Percentiles rank a stretch among this genome's conserved stretches.
Evolutionary conservation across 2,888 invertebrate species (phyloP).

Genomic region (Allophyes oxyacanthae): DNA sequence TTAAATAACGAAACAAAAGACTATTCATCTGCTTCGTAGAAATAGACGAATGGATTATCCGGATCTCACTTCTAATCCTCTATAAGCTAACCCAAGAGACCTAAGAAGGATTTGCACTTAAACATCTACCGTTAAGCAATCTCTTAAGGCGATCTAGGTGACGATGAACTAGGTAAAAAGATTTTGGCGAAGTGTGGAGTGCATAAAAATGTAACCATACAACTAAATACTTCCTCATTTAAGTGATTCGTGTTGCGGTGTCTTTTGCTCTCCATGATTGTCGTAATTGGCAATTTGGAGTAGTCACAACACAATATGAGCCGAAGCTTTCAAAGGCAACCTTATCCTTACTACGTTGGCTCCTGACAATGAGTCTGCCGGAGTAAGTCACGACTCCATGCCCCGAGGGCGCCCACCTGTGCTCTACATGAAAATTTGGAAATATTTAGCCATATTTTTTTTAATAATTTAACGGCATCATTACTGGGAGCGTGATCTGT

Average conservation of each 20-base stretch:
- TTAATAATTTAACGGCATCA: conserved; percentile 76
- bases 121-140: conserved; percentile 18
- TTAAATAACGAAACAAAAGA: conserved; percentile 12
- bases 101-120: conserved; percentile 7
- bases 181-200: too few species aligned
- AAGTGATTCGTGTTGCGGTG: conserved; percentile 55
- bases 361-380: conserved; percentile 69
- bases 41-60: conserved; percentile 22
- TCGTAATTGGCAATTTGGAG: conserved; percentile 74
- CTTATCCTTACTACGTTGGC: conserved; percentile 71
- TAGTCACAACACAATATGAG: conserved; percentile 64
- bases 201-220: conserved; percentile 4
- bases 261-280: conserved; percentile 55
- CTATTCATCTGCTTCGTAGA: conserved; percentile 1
- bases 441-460: conserved; percentile 69
- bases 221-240: conserved; percentile 50
- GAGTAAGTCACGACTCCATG: conserved; percentile 84
- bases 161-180: too few species aligned
- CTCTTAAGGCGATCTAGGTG: conserved; percentile 4
- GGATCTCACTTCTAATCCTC: conserved; percentile 17
- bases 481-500: conserved; percentile 70
- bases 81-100: conserved; percentile 9
- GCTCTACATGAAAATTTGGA: conserved; percentile 73
- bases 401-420: conserved; percentile 85
- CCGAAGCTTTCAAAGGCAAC: conserved; percentile 66